These are phyloP conservation scores for Hypomesus transpacificus DNA, from an alignment of 2,113 vertebrate species.

Conservation along the genomic window DNA sequence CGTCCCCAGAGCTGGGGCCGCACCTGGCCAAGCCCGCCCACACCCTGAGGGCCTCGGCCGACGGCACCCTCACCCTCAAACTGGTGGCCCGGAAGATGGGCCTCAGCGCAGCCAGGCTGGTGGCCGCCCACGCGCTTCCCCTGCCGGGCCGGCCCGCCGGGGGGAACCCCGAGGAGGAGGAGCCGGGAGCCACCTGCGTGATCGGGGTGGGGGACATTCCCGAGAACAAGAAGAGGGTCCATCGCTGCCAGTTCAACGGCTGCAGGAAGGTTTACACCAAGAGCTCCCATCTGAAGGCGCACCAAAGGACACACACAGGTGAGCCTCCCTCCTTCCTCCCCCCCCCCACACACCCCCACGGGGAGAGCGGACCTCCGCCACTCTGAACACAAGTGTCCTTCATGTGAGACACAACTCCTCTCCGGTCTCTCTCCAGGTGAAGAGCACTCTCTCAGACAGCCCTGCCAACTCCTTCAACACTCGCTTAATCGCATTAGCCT, in stretches of 20 bases:
- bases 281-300: conserved; percentile 98
- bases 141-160: conserved; percentile 72
- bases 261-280: conserved; percentile 99
- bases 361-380: neutral
- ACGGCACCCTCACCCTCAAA: conserved; percentile 92
- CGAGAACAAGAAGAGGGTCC: conserved; percentile 98
- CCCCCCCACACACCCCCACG: no score
- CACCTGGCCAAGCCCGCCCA: conserved; percentile 92
- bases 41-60: conserved; percentile 81
- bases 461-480: neutral
- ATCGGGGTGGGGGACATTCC: conserved; percentile 75
- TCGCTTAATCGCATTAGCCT: neutral
- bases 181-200: conserved; percentile 40
- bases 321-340: conserved; percentile 24
- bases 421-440: neutral
- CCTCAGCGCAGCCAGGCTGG: conserved; percentile 83
- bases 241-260: conserved; percentile 97
- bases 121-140: conserved; percentile 66
- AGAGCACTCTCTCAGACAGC: neutral
- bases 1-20: conserved; percentile 93
- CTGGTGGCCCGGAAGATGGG: conserved; percentile 91
- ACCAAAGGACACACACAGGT: conserved; percentile 99
- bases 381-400: neutral
- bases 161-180: conserved; percentile 64
- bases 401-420: neutral